These are phyloP conservation scores for Lates calcarifer DNA, from an alignment of 2,113 vertebrate species.

Conservation along the genomic window DNA sequence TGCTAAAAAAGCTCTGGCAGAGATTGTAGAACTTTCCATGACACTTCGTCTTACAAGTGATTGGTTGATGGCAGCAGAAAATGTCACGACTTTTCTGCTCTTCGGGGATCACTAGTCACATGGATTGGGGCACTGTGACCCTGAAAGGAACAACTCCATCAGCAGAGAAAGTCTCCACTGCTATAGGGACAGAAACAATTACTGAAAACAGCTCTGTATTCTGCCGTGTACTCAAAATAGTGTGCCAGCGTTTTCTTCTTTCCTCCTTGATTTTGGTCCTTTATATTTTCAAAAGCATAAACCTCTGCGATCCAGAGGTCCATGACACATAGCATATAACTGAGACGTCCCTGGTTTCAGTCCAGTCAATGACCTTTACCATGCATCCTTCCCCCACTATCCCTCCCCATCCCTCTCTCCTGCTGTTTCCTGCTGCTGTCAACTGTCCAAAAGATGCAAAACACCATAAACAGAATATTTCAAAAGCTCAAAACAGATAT, in stretches of 20 bases:
- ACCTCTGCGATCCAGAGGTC: background rate
- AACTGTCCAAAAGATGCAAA: conserved; percentile 1
- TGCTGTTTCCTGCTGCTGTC: conserved; percentile 27
- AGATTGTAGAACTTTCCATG: conserved; percentile 61
- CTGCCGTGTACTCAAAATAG: background rate
- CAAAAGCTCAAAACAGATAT: background rate
- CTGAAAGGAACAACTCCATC: conserved; percentile 61
- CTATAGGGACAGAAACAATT: conserved; percentile 35
- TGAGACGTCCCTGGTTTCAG: background rate
- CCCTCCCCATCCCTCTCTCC: background rate
- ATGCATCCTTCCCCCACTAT: background rate
- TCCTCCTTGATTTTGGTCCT: background rate
- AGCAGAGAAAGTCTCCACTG: conserved; percentile 54
- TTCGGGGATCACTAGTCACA: conserved; percentile 70
- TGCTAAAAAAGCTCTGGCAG: conserved; percentile 52
- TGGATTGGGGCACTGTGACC: conserved; percentile 60
- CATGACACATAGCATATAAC: background rate
- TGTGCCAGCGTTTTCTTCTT: background rate
- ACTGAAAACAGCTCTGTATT: conserved; percentile 28
- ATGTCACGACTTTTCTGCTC: conserved; percentile 74
- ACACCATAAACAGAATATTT: conserved; percentile 10
- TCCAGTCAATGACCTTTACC: conserved; percentile 35
- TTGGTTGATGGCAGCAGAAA: conserved; percentile 75
- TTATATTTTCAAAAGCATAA: conserved; percentile 21
- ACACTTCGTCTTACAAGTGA: conserved; percentile 63